Conservation (phyloP, 2,113 vertebrate species). For the cattle (Bos taurus) region DNA sequence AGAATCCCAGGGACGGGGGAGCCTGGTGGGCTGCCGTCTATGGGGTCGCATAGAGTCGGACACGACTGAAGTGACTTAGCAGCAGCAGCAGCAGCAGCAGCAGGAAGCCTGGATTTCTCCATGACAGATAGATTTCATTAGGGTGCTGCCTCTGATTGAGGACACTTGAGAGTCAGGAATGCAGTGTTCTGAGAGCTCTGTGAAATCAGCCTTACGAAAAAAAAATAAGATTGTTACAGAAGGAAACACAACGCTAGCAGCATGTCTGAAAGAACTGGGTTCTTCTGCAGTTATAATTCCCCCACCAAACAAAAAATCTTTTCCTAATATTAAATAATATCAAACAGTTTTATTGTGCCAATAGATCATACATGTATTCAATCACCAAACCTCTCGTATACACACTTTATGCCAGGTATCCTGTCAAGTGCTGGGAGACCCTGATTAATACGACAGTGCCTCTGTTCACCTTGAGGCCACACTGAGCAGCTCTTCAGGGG, state of each 20-base stretch:
- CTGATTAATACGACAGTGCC: fast-evolving
- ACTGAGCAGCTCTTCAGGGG: too few species aligned
- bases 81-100: too few species aligned
- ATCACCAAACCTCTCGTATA: background rate
- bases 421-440: background rate
- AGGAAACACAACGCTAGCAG: fast-evolving
- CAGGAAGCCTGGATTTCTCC: background rate
- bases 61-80: too few species aligned
- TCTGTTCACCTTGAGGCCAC: background rate
- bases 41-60: too few species aligned
- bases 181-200: background rate
- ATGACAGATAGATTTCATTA: background rate
- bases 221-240: background rate
- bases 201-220: background rate
- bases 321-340: background rate
- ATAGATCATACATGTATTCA: background rate
- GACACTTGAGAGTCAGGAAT: too few species aligned
- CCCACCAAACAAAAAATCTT: background rate
- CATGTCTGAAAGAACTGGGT: background rate
- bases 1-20: too few species aligned
- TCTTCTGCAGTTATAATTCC: background rate
- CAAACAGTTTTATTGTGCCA: background rate
- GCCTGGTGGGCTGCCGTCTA: fast-evolving
- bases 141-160: background rate
- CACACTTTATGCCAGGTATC: background rate